These are phyloP conservation scores for Potamilus streckersoni DNA, from an alignment of 1,140 invertebrate species.

Conservation along the genomic window DNA sequence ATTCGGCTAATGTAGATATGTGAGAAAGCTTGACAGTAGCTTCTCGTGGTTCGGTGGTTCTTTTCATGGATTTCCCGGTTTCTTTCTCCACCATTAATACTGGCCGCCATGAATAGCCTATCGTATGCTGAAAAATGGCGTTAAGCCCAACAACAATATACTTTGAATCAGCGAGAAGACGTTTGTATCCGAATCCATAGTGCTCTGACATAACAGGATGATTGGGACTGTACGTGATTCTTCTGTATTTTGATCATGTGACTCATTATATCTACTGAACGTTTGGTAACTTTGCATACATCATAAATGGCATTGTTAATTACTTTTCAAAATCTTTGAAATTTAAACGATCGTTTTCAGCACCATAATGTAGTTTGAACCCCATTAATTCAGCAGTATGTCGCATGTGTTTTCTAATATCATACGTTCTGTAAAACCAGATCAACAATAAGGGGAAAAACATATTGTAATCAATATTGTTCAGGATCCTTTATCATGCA, in stretches of 20 bases:
- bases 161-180: background rate
- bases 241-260: slow-evolving; percentile 4
- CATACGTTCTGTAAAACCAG: background rate
- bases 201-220: too few species aligned
- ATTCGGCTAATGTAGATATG: too few species aligned
- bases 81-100: too few species aligned
- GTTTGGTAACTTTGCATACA: slow-evolving; percentile 9
- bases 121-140: too few species aligned
- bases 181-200: too few species aligned
- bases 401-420: slow-evolving; percentile 3
- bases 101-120: too few species aligned
- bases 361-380: background rate
- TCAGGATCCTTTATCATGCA: background rate
- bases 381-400: slow-evolving; percentile 6
- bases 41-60: too few species aligned
- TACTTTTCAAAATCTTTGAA: slow-evolving; percentile 5
- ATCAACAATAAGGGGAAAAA: background rate
- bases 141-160: background rate
- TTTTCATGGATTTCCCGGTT: too few species aligned
- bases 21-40: too few species aligned
- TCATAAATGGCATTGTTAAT: background rate
- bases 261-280: slow-evolving; percentile 4
- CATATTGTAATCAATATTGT: background rate
- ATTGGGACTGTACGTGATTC: background rate
- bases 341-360: background rate